Conservation (phyloP, 1,140 invertebrate species). For the Paraescarpia echinospica region DNA sequence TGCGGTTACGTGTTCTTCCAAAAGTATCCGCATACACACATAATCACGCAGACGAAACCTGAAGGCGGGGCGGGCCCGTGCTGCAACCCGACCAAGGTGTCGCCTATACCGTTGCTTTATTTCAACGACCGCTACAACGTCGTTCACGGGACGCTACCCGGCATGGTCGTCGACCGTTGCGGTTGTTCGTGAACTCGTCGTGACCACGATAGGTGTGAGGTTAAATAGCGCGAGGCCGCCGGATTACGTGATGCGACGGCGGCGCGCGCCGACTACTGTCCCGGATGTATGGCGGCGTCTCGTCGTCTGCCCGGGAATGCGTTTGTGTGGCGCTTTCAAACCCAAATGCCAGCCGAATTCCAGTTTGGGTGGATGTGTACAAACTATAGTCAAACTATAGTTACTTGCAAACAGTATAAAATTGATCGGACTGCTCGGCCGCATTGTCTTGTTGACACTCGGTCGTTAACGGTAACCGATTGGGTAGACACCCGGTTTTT, state of each 20-base stretch:
- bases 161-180: conserved; percentile 96
- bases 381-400: background rate
- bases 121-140: conserved; percentile 87
- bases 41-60: conserved; percentile 69
- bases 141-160: conserved; percentile 89
- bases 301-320: background rate
- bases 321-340: background rate
- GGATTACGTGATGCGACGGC: background rate
- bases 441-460: background rate
- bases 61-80: conserved; percentile 73
- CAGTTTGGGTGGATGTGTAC: background rate
- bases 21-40: conserved; percentile 7
- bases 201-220: background rate
- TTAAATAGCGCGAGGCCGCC: background rate
- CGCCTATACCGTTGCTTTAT: conserved; percentile 89
- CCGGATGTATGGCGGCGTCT: background rate
- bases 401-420: background rate
- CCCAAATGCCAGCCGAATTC: background rate
- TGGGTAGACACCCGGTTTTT: background rate
- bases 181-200: conserved; percentile 73
- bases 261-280: background rate
- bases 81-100: conserved; percentile 91
- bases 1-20: conserved; percentile 71
- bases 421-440: background rate
- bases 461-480: background rate